Evolutionary conservation across 2,888 invertebrate species (phyloP), one percentile per base, ranked within the genome.

Genomic region (Lutraria lutraria): DNA sequence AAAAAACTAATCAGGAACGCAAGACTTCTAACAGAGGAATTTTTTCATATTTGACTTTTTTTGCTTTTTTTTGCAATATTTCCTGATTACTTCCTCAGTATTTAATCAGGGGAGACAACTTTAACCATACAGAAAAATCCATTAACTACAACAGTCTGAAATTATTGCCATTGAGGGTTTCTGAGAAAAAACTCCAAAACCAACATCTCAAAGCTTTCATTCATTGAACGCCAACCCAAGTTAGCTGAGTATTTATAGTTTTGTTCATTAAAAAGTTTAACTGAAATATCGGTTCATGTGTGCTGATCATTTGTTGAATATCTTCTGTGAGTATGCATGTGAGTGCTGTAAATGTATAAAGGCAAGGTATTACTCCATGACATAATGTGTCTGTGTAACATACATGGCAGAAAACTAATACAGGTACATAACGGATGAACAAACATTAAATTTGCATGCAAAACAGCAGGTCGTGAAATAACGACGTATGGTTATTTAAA

Each of bases 41-140:
- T 68, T 68, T 68, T 25, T 68, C 63, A 68, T 68, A 25, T 25
- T 68, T 68, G 63, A 68, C 25, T 68, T 68, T 68, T 56, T 56
- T 3, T 13, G 19, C 3, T 12, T 56, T 43, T n/a, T 68, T 68
- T 68, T n/a, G 25, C 63, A n/a, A 68, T 68, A 25, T 68, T 68
- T 68, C 25, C 63, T 68, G 63, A 68, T 68, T 68, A 68, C 63
- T 68, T 68, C 25, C 63, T 0, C 63, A n/a, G 25, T 10, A 68
- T 68, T 68, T 68, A 25, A 25, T 68, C 6, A 68, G 25, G 63
- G 63, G 63, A 68, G 63, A 68, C 63, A 25, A 68, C n/a, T 12
- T 4, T 68, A 68, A 68, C n/a, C 43, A 43, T 8, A 43, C 43
- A 8, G 43, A 43, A 43, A 43, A 43, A 43, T 43, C 43, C 43